These are phyloP conservation scores for Genyomyrus donnyi DNA, from an alignment of 2,113 vertebrate species.

Conservation along the genomic window DNA sequence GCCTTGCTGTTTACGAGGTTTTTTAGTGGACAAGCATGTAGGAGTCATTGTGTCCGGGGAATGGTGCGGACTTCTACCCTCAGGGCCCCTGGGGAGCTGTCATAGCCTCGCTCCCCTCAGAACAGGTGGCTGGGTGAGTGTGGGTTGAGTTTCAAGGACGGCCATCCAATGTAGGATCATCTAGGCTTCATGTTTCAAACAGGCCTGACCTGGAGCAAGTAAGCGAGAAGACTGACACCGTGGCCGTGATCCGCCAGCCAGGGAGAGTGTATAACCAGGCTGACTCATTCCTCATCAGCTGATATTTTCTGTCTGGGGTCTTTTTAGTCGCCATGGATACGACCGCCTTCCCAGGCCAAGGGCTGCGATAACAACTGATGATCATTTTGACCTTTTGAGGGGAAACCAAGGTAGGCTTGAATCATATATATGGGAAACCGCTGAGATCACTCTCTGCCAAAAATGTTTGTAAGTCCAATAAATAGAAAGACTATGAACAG, in stretches of 20 bases:
- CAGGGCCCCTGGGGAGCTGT: background rate
- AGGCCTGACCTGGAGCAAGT: background rate
- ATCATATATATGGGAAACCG: background rate
- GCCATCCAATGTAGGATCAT: slow-evolving; percentile 9
- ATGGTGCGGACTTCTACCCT: background rate
- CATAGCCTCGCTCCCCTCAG: background rate
- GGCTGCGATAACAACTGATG: slow-evolving; percentile 3
- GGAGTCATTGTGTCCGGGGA: background rate
- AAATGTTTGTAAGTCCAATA: slow-evolving; percentile 20
- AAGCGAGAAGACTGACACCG: background rate
- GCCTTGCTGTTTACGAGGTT: background rate
- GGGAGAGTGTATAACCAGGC: background rate
- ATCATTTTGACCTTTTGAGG: slow-evolving; percentile 12
- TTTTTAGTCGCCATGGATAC: background rate
- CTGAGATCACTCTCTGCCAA: slow-evolving; percentile 9
- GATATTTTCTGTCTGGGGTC: background rate
- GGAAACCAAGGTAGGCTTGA: background rate
- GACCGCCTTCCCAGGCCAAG: background rate
- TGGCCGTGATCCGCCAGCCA: background rate
- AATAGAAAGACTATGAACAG: slow-evolving; percentile 11
- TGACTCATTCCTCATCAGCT: background rate
- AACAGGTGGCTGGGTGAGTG: background rate
- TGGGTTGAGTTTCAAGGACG: background rate
- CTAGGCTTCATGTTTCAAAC: background rate
- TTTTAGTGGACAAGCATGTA: background rate